These are phyloP conservation scores for Sebastolobus alascanus DNA, from an alignment of 2,797 vertebrate genomes.

Conservation along the genomic window DNA sequence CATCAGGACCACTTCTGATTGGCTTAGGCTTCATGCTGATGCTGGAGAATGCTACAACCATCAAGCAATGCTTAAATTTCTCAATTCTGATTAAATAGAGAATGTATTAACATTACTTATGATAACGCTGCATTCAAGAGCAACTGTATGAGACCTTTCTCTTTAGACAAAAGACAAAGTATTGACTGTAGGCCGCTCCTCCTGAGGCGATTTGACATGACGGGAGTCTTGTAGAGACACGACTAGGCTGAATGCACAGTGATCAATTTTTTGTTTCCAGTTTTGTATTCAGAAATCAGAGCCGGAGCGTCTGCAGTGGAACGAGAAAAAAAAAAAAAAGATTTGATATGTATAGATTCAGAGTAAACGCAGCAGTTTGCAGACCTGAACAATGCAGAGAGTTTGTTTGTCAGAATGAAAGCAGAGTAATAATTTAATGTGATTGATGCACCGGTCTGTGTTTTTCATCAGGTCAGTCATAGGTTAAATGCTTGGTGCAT, in stretches of 20 bases:
- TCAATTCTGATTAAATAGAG: background rate
- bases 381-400: constrained; percentile 8
- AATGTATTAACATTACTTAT: background rate
- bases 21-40: constrained; percentile 46
- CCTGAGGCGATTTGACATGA: constrained; percentile 17
- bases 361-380: constrained; percentile 1
- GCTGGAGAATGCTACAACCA: background rate
- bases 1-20: constrained; percentile 79
- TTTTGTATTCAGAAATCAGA: constrained; percentile 31
- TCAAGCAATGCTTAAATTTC: constrained; percentile 3
- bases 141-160: constrained; percentile 39
- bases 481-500: constrained; percentile 23
- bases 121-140: constrained; percentile 16
- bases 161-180: constrained; percentile 50
- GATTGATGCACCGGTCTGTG: constrained; percentile 11
- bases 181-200: constrained; percentile 23
- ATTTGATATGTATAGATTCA: constrained; percentile 6
- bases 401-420: background rate
- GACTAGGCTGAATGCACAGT: constrained; percentile 30
- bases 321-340: too few species aligned
- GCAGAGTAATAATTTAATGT: constrained; percentile 3
- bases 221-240: constrained; percentile 4
- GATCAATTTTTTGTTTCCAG: constrained; percentile 20
- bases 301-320: background rate
- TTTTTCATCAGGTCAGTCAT: constrained; percentile 30